Conservation (phyloP, 2,797 vertebrate genomes). For the Eurystomus glaucurus region DNA sequence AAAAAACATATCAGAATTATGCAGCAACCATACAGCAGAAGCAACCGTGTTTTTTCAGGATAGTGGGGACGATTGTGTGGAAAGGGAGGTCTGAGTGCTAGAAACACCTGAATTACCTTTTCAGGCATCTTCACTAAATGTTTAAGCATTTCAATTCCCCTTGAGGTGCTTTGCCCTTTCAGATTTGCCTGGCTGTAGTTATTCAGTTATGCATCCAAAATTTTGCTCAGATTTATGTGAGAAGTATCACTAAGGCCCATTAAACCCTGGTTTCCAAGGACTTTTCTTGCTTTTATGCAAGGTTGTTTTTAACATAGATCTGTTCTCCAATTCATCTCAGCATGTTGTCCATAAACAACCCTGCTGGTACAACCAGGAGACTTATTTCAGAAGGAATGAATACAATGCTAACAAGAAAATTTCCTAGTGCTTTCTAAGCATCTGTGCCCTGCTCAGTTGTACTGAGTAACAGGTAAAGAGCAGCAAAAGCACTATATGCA, state of each 20-base stretch:
- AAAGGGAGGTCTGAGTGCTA: background rate
- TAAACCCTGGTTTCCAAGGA: background rate
- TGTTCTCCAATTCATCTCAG: background rate
- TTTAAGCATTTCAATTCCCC: background rate
- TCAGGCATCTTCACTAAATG: background rate
- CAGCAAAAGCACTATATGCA: background rate
- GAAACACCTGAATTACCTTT: background rate
- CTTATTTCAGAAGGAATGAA: background rate
- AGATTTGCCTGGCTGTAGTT: background rate
- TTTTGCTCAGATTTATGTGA: background rate
- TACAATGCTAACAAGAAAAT: background rate
- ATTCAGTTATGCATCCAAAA: background rate
- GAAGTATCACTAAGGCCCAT: background rate
- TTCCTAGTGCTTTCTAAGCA: background rate
- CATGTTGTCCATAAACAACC: background rate
- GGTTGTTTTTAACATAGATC: background rate
- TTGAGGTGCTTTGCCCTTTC: background rate
- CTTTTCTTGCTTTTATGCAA: background rate
- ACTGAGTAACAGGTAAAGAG: background rate
- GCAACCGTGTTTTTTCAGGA: background rate
- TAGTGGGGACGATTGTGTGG: background rate
- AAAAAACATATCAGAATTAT: background rate
- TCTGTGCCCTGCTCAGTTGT: background rate
- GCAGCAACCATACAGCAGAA: background rate
- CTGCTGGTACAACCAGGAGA: background rate